Evolutionary conservation across 2,888 invertebrate genomes (phyloP), one percentile per base, ranked within the genome.

Genomic region (Crepidodera aurea): DNA sequence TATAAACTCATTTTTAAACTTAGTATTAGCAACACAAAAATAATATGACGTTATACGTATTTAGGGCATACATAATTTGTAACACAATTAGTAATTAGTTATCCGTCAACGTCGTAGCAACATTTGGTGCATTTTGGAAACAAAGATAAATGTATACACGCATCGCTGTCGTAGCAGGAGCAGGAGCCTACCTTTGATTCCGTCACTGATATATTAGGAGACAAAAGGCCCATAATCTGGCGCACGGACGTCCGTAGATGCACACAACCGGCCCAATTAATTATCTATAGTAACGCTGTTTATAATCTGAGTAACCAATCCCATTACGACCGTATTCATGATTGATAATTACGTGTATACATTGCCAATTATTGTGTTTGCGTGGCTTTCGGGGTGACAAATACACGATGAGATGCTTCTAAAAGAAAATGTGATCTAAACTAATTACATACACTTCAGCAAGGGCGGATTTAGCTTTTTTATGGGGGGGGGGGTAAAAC

Each of bases 221-320:
- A 65, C 65, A 68, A 65, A 68, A 65, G 64, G 60, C 63, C 51
- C 62, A 60, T 69, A 69, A 68, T 70, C 70, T 69, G 65, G 66
- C 66, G 59, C 64, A 51, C 69, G 71, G 71, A 71, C 64, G 66
- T 71, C 71, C 71, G 69, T 66, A 69, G 66, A 67, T 63, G 60
- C 61, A 57, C 50, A 69, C 68, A 69, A 68, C 67, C 69, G 68
- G 68, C 60, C 66, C 68, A 71, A 71, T 71, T 71, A 71, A 71
- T 71, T 71, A 71, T 69, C 67, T 57, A 60, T 62, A 62, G 65
- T 68, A 64, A 51, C 54, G 53, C 69, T 68, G 68, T 65, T 65
- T 60, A 65, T 65, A 65, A 65, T 65, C 65, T 57, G 50, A 62
- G 65, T 60, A 60, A 62, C 65, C 65, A 60, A 65, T 65, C 62